Evolutionary conservation across 2,797 vertebrate species (phyloP).

Genomic region (Sparus aurata): DNA sequence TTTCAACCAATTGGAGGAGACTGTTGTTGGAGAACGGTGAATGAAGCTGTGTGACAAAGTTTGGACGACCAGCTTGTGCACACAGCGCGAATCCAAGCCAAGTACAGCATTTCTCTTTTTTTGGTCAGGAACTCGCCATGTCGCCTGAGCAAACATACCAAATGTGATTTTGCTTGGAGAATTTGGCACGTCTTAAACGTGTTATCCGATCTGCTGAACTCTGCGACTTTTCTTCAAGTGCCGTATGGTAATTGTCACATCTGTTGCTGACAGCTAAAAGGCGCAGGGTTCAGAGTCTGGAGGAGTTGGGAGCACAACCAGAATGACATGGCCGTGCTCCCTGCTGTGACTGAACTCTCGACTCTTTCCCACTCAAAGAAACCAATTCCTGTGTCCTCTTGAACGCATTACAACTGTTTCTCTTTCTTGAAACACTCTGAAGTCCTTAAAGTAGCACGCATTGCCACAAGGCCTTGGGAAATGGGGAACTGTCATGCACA

Average conservation of each 20-base stretch:
- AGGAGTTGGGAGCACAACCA: constrained; percentile 19
- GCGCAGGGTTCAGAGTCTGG: constrained; percentile 22
- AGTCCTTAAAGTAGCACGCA: neutral
- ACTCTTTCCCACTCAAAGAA: constrained; percentile 17
- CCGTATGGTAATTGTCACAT: constrained; percentile 32
- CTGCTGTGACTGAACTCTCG: neutral
- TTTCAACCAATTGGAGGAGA: constrained; percentile 41
- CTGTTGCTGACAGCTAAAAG: constrained; percentile 28
- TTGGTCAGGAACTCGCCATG: constrained; percentile 19
- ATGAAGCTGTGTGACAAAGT: constrained; percentile 41
- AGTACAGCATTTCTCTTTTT: constrained; percentile 37
- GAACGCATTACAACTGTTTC: constrained; percentile 5
- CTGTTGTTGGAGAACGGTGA: constrained; percentile 48
- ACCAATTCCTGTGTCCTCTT: constrained; percentile 17
- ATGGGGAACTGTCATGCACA: neutral
- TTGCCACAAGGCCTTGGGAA: constrained; percentile 16
- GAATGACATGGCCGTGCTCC: constrained; percentile 9
- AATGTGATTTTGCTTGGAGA: constrained; percentile 26
- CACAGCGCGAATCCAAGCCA: constrained; percentile 16
- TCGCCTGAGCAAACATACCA: constrained; percentile 36
- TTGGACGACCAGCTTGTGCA: constrained; percentile 7
- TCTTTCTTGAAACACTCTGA: constrained; percentile 15
- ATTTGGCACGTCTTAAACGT: constrained; percentile 3
- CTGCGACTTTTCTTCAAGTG: neutral
- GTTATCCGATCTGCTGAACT: neutral